Base-by-base conservation (phyloP, 1,140 invertebrate species). In the Drosophila micromelanica region DNA sequence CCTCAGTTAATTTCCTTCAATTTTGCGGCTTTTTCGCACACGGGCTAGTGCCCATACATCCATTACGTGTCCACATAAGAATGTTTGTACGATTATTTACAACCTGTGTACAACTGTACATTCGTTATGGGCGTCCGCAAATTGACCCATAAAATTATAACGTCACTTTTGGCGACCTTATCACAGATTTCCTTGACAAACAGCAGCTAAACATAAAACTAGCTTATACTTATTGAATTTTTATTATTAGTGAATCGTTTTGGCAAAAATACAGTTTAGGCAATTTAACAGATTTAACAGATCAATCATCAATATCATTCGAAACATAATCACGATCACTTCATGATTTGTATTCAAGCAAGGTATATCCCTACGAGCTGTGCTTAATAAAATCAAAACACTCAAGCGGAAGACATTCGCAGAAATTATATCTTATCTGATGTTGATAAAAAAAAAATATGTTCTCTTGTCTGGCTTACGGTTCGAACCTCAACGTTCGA, bases 111-210 rank as follows among this genome's bases (percentile, higher is more conserved):
- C 68, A 57, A 52, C 69, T 59, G 61, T 56, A 61, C 60, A 65
- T 46, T 38, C 38, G 38, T 67, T 74, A 76, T 85, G 76, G 48
- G 57, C 62, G 61, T 77, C 73, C 81, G 77, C 76, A 80, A 86
- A 85, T 85, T 85, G 78, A 87, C 82, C 74, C 78, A 87, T 81
- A 78, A 75, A 75, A 57, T 52, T 54, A 60, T 57, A 74, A 69
- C 69, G 42, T 71, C 63, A 48, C 73, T 60, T 81, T 37, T 40
- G 54, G 20, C 42, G 32, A 42, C 57, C 54, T 59, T 27, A 20
- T 42, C 20, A 57, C 43, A 15, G 23, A 59, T 59, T 32, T 9
- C 8, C 12, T 27, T 30, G 5, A 27, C 27, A 27, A 27, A 13
- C 23, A 32, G n/a, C 2, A 12, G 12, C 12, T 12, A 3, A 13